Evolutionary conservation across 2,888 invertebrate genomes (phyloP).

Genomic region (Nomada ferruginata): DNA sequence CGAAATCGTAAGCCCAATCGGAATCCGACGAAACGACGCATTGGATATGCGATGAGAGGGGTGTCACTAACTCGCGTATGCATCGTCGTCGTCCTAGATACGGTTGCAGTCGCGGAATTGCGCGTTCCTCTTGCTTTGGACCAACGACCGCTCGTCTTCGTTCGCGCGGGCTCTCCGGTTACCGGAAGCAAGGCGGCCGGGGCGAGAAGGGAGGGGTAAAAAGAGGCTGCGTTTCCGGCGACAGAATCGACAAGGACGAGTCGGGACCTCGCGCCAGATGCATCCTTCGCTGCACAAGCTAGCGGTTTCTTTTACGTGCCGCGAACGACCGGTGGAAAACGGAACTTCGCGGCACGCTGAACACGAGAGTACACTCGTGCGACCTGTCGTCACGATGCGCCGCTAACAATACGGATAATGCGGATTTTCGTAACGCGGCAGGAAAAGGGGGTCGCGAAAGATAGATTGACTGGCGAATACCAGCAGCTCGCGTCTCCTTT

Average conservation of each 20-base stretch:
- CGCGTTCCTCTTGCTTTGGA: slow-evolving; percentile 48
- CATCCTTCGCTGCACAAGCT: slow-evolving; percentile 82
- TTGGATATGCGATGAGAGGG: slow-evolving; percentile 41
- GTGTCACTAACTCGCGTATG: slow-evolving; percentile 22
- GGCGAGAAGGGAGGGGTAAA: slow-evolving; percentile 64
- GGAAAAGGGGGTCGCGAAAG: slow-evolving; percentile 62
- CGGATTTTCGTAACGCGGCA: slow-evolving; percentile 68
- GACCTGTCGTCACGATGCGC: slow-evolving; percentile 71
- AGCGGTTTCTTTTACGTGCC: slow-evolving; percentile 70
- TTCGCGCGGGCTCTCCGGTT: slow-evolving; percentile 36
- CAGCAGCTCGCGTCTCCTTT: background rate
- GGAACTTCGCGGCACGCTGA: slow-evolving; percentile 72
- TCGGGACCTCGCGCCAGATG: slow-evolving; percentile 83
- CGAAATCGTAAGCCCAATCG: slow-evolving; percentile 22
- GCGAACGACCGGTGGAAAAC: slow-evolving; percentile 66
- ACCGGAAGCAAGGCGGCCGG: slow-evolving; percentile 66
- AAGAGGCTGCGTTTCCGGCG: slow-evolving; percentile 79
- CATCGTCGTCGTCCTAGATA: slow-evolving; percentile 48
- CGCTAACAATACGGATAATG: slow-evolving; percentile 66
- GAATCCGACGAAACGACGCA: background rate
- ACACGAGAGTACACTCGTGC: slow-evolving; percentile 64
- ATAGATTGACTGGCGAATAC: slow-evolving; percentile 50
- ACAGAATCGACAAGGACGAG: slow-evolving; percentile 79
- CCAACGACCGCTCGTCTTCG: slow-evolving; percentile 37
- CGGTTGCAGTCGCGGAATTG: slow-evolving; percentile 42